phyloP scores from a whole-genome alignment of 2,888 invertebrate species.

The Phyllotreta cruciferae region DNA sequence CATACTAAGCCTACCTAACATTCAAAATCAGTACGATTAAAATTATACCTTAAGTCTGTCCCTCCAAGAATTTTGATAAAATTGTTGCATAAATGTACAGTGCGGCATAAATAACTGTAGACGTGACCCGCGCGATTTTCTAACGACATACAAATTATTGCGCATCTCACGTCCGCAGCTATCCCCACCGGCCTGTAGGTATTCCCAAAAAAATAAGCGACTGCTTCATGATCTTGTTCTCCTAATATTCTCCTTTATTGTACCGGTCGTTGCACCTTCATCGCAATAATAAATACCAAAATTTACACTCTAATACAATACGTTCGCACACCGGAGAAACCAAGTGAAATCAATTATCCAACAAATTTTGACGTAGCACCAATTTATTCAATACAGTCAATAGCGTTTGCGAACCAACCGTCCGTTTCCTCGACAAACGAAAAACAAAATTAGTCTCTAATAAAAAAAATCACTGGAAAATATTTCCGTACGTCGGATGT shows the following conservation, averaged over 20 bases:
- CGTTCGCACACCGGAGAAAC: slow-evolving; percentile 8
- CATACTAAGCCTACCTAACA: slow-evolving; percentile 11
- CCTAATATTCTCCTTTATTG: too few species aligned
- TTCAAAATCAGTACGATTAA: slow-evolving; percentile 18
- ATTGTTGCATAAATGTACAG: neutral
- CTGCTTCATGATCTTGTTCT: too few species aligned
- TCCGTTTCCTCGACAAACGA: slow-evolving; percentile 7
- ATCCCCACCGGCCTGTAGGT: too few species aligned
- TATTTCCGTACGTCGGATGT: slow-evolving; percentile 32
- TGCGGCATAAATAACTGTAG: too few species aligned
- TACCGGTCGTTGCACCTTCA: neutral
- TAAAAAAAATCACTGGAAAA: slow-evolving; percentile 25
- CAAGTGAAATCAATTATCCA: slow-evolving; percentile 11
- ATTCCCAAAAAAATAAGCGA: too few species aligned
- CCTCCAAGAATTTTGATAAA: neutral
- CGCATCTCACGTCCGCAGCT: too few species aligned
- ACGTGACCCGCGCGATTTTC: too few species aligned
- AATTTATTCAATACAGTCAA: slow-evolving; percentile 23
- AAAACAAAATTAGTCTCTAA: slow-evolving; percentile 19
- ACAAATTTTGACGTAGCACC: slow-evolving; percentile 30
- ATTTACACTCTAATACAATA: slow-evolving; percentile 3
- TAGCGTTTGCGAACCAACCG: slow-evolving; percentile 19
- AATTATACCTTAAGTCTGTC: slow-evolving; percentile 10
- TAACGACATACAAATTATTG: too few species aligned
- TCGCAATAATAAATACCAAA: slow-evolving; percentile 1